Evolutionary conservation across 2,888 invertebrate genomes (phyloP).

Genomic region (Arenicola marina): DNA sequence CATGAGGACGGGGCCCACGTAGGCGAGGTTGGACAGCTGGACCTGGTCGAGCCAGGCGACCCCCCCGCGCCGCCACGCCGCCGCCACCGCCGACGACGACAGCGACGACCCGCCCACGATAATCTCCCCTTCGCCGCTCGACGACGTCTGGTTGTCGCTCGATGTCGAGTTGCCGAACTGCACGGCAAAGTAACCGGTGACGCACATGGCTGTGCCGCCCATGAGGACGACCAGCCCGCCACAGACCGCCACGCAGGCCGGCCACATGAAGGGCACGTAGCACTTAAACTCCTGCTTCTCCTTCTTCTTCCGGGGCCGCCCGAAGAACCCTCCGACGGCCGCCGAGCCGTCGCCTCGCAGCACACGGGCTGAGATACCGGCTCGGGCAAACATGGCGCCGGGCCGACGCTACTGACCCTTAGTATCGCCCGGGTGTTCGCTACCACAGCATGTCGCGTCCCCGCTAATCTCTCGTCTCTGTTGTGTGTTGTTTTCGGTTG

Average conservation of each 20-base stretch:
- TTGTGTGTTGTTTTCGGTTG: too few species aligned
- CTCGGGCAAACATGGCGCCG: conserved; percentile 1
- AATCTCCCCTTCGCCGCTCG: neutral
- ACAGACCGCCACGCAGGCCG: conserved; percentile 16
- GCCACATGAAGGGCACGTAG: conserved; percentile 32
- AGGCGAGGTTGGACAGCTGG: conserved; percentile 69
- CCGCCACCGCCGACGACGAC: too few species aligned
- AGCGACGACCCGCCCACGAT: neutral
- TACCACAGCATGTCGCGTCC: too few species aligned
- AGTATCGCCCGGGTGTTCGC: too few species aligned
- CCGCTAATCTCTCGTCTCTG: too few species aligned
- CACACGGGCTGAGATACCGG: neutral
- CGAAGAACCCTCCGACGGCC: conserved; percentile 5
- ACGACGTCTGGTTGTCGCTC: conserved; percentile 12
- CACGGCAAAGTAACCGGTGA: conserved; percentile 28
- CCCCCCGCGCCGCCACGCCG: too few species aligned
- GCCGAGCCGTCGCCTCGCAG: neutral
- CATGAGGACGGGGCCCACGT: conserved; percentile 97
- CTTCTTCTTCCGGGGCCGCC: conserved; percentile 3
- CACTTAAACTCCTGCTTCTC: conserved; percentile 18
- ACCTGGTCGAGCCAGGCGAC: too few species aligned
- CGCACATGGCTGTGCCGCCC: conserved; percentile 28
- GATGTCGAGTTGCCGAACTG: neutral
- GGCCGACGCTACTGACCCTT: too few species aligned
- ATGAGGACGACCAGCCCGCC: conserved; percentile 22